Conservation (phyloP, 1,140 invertebrate species). For the Brachionus sp. region DNA sequence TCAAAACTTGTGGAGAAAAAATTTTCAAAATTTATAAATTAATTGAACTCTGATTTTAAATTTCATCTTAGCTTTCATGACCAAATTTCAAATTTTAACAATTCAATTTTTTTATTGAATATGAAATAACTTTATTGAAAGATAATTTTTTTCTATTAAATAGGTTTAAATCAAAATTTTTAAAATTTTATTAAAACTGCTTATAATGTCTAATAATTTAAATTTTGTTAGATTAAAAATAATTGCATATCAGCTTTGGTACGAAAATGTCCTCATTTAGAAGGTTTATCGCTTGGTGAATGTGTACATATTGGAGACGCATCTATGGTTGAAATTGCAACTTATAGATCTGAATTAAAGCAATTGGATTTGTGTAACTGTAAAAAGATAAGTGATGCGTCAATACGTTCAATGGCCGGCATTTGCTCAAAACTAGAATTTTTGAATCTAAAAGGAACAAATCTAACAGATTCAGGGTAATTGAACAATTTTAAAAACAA, state of each 20-base stretch:
- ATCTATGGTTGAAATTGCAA: slow-evolving; percentile 25
- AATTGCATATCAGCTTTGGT: slow-evolving; percentile 35
- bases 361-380: slow-evolving; percentile 21
- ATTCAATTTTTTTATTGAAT: too few relatives aligned
- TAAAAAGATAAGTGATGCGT: slow-evolving; percentile 41
- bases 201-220: neutral
- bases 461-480: slow-evolving; percentile 12
- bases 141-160: too few relatives aligned
- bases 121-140: too few relatives aligned
- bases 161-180: too few relatives aligned
- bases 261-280: slow-evolving; percentile 10
- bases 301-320: slow-evolving; percentile 37
- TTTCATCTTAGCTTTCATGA: too few relatives aligned
- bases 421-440: neutral
- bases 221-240: slow-evolving; percentile 43
- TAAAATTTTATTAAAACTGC: too few relatives aligned
- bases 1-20: too few relatives aligned
- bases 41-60: too few relatives aligned
- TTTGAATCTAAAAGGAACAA: slow-evolving; percentile 37
- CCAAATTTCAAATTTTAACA: too few relatives aligned
- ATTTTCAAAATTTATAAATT: too few relatives aligned
- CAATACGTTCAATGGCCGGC: neutral
- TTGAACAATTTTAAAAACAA: neutral
- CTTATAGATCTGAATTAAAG: slow-evolving; percentile 5
- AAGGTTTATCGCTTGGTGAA: slow-evolving; percentile 30